Evolutionary conservation across 2,888 invertebrate species (phyloP), one percentile per base, ranked within the genome.

Genomic region (Yponomeuta cagnagella): DNA sequence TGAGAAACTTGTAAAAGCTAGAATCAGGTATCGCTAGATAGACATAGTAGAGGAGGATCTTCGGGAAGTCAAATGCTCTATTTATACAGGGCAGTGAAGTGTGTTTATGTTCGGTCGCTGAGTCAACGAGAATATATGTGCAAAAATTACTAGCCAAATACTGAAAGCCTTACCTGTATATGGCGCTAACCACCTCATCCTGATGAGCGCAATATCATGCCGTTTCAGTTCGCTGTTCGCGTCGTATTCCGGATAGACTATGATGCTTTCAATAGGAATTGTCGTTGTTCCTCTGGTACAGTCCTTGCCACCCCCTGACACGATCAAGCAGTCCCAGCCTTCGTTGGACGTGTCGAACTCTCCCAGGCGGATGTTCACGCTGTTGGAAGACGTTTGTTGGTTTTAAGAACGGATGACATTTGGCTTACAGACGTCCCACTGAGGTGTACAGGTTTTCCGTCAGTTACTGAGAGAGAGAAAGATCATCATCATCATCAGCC

Each of bases 211-310:
- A 10, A 74, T 72, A 30, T 74, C 74, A 67, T 74, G 67, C 0
- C 68, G 43, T 2, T 63, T 63, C 4, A 8, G 2, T 8, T 1
- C 3, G 65, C 70, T 71, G 8, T n/a, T 12, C 1, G 72, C 71
- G 23, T 79, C 75, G 74, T 88, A 89, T 15, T 79, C 74, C 10
- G 80, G 79, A 75, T 90, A 87, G 3, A 83, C 76, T 52, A 85
- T 80, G 48, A 79, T 78, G 70, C 79, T 75, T 64, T 77, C 81
- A 10, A 84, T 79, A 71, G 76, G 75, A 66, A 86, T 79, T 63
- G 76, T 74, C 81, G 80, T 10, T 79, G 79, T 71, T 0, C 78
- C 77, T 31, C 84, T 82, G 10, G 86, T 83, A 75, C 89, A 89
- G 48, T 78, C 79, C 12, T 76, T 75, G 33, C 76, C 79, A 2